A percentile compares a stretch with the other conserved stretches of the same genome.
phyloP scores from a whole-genome alignment of 2,797 vertebrate species.

The Melanotaenia boesemani region DNA sequence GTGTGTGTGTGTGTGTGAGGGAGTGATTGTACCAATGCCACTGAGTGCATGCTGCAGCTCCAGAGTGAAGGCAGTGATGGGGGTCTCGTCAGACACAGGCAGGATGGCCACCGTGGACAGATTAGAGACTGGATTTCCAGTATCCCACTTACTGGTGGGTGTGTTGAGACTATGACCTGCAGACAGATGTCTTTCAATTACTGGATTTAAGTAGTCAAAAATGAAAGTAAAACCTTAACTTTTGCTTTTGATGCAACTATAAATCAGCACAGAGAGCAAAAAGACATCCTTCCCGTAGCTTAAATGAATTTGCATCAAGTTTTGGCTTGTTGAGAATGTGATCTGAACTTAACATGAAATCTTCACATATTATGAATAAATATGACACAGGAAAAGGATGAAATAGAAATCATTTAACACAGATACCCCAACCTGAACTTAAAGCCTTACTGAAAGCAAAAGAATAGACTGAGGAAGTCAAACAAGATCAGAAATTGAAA shows the following conservation, averaged over 20 bases:
- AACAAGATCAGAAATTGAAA: too few relatives aligned
- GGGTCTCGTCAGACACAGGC: constrained; percentile 93
- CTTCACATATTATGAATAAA: too few relatives aligned
- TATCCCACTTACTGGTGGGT: constrained; percentile 89
- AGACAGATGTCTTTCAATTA: constrained; percentile 15
- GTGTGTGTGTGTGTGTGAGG: constrained; percentile 18
- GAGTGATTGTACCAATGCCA: constrained; percentile 85
- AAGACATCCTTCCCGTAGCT: too few relatives aligned
- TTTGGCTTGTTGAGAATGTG: neutral
- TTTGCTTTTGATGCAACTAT: too few relatives aligned
- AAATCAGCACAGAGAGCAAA: too few relatives aligned
- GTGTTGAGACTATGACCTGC: constrained; percentile 86
- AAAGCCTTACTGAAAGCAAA: too few relatives aligned
- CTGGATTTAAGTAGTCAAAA: neutral
- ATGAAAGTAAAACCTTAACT: too few relatives aligned
- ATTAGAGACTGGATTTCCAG: constrained; percentile 89
- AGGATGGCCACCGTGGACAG: constrained; percentile 92
- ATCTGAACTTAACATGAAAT: neutral
- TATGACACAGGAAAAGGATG: too few relatives aligned
- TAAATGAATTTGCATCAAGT: too few relatives aligned
- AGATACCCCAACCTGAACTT: too few relatives aligned
- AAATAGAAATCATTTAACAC: too few relatives aligned
- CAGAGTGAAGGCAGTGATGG: constrained; percentile 91
- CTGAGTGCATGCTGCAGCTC: constrained; percentile 92
- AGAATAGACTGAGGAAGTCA: too few relatives aligned